phyloP scores from a whole-genome alignment of 1,140 invertebrate genomes.

The Bombus soroeensis region DNA sequence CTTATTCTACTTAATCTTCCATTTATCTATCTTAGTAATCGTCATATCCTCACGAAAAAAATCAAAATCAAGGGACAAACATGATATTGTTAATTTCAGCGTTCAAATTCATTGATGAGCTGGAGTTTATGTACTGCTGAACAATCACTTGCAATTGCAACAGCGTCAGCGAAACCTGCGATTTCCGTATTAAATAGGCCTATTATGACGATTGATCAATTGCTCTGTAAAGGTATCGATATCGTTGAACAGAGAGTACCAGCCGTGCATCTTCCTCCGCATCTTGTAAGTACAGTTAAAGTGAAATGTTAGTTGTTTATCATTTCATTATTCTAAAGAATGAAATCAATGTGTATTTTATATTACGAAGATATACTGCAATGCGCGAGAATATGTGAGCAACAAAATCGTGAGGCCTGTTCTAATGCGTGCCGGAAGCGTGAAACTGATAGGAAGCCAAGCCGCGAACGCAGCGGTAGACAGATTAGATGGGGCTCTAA shows the following conservation, averaged over 20 bases:
- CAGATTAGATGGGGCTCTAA: constrained; percentile 87
- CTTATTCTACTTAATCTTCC: no score
- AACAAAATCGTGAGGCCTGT: constrained; percentile 86
- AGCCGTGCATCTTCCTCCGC: constrained; percentile 88
- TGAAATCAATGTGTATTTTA: neutral
- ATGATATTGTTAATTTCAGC: constrained; percentile 76
- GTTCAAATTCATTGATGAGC: constrained; percentile 86
- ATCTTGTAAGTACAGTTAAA: constrained; percentile 85
- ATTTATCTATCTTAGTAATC: no score
- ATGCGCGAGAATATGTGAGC: constrained; percentile 89
- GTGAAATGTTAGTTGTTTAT: neutral
- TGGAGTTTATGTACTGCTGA: constrained; percentile 90
- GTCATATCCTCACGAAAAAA: neutral
- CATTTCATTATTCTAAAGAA: neutral
- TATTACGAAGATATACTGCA: constrained; percentile 87
- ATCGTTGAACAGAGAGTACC: constrained; percentile 90
- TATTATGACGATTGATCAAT: constrained; percentile 87
- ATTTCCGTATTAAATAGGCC: constrained; percentile 87
- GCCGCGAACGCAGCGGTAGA: constrained; percentile 88
- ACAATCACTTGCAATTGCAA: constrained; percentile 85
- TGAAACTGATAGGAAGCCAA: constrained; percentile 89
- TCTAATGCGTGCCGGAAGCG: constrained; percentile 89
- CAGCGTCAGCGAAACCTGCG: constrained; percentile 87
- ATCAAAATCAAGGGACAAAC: neutral
- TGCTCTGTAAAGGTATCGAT: constrained; percentile 90